Evolutionary conservation across 2,113 vertebrate genomes (phyloP).

Genomic region (Gymnarchus niloticus): DNA sequence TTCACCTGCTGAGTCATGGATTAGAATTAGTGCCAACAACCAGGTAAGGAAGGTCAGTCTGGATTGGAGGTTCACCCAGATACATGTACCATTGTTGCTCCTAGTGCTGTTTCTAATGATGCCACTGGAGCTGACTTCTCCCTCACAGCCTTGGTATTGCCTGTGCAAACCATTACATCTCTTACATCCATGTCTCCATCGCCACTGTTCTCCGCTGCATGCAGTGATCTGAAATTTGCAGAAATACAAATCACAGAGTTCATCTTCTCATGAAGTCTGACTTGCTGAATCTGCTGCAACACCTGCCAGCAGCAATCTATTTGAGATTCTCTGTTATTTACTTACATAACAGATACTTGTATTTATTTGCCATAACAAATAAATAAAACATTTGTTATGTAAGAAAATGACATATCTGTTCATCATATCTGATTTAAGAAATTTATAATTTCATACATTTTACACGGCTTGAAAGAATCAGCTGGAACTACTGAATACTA

Average conservation of each 20-base stretch:
- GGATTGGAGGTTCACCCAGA: background rate
- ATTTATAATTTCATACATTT: background rate
- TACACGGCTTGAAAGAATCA: background rate
- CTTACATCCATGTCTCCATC: background rate
- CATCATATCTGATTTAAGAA: background rate
- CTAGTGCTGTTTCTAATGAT: background rate
- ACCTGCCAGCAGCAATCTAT: background rate
- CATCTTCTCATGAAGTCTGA: background rate
- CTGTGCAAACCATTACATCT: background rate
- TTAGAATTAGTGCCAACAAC: background rate
- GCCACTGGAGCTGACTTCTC: no score
- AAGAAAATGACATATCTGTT: background rate
- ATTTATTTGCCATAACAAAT: background rate
- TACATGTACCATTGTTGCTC: background rate
- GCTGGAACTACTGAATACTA: background rate
- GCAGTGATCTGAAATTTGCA: background rate
- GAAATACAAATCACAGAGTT: background rate
- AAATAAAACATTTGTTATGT: background rate
- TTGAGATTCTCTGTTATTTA: background rate
- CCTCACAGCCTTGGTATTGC: background rate
- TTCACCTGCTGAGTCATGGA: background rate
- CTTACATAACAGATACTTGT: background rate
- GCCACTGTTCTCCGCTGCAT: background rate
- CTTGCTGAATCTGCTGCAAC: no score
- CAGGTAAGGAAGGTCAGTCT: background rate